These are phyloP conservation scores for Mobula hypostoma DNA, from an alignment of 2,113 vertebrate genomes.

Conservation along the genomic window DNA sequence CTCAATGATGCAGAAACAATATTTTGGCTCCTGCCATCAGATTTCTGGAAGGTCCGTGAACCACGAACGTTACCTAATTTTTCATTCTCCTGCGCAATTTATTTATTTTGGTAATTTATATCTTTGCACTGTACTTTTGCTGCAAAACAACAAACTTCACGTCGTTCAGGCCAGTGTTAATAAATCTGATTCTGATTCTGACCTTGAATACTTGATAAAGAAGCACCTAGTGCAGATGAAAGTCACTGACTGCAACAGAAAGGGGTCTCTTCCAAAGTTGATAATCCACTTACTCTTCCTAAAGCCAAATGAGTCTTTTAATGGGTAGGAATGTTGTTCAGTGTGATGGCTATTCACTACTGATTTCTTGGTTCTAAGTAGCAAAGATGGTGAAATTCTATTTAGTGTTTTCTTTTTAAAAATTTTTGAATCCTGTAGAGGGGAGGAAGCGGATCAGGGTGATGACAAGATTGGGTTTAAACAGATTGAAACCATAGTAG, in stretches of 20 bases:
- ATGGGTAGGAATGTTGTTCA: not conserved
- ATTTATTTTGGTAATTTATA: too few relatives aligned
- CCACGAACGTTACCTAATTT: too few relatives aligned
- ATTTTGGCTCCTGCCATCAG: too few relatives aligned
- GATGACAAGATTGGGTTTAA: not conserved
- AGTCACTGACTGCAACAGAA: not conserved
- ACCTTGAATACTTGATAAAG: not conserved
- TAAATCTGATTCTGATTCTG: too few relatives aligned
- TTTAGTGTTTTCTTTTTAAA: not conserved
- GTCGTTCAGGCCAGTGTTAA: too few relatives aligned
- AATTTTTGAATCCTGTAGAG: too few relatives aligned
- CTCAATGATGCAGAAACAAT: too few relatives aligned
- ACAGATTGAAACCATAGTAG: not conserved
- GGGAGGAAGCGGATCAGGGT: not conserved
- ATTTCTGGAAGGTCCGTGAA: too few relatives aligned
- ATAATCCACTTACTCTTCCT: not conserved
- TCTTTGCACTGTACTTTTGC: too few relatives aligned
- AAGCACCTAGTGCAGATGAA: not conserved
- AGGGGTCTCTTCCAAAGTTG: not conserved
- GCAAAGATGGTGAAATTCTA: not conserved
- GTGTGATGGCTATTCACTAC: not conserved
- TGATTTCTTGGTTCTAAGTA: not conserved
- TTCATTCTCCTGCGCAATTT: too few relatives aligned
- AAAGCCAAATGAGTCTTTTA: too few relatives aligned
- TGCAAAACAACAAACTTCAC: too few relatives aligned